Evolutionary conservation across 1,140 invertebrate species (phyloP), one percentile per base, ranked within the genome.

Genomic region (Acromyrmex charruanus): DNA sequence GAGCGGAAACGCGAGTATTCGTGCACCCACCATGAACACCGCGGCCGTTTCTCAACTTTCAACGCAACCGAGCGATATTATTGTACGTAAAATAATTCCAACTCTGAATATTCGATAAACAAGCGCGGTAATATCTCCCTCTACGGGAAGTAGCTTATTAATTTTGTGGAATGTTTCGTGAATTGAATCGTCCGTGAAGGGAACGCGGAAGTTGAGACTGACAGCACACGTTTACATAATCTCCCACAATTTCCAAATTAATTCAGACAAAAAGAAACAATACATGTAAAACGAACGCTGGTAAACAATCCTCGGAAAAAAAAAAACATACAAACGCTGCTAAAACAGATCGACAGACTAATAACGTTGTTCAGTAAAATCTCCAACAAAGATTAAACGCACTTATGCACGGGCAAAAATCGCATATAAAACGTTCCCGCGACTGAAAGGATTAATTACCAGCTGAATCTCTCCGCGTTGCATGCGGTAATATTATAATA

Each of bases 401-500:
- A 25, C 44, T 84, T 74, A 84, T 39, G 55, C 31, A 74, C 25
- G 39, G 10, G 59, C 80, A 49, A 72, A 74, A 39, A 74, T 82
- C 68, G 39, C 39, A 14, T 51, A 49, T 51, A 75, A 84, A 84
- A 63, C 25, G 39, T 59, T 74, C 25, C 55, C 69, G 80, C 80
- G 80, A 72, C 35, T 63, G 69, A 84, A 75, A 63, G 80, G 80
- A 84, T 84, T 84, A 84, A 84, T 84, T 84, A 80, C 63, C 77
- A 74, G 39, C 9, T 84, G 69, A 63, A 84, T 84, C 31, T 6
- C 6, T 35, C 55, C 25, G 55, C 44, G 77, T 74, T 51, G 69
- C 80, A 61, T 61, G 80, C 55, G 55, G 69, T n/a, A 35, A 58
- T 74, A 84, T 74, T 84, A 84, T 74, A 84, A 84, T 58, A 61